Conservation (phyloP, 2,113 vertebrate genomes). For the Grus americana region DNA sequence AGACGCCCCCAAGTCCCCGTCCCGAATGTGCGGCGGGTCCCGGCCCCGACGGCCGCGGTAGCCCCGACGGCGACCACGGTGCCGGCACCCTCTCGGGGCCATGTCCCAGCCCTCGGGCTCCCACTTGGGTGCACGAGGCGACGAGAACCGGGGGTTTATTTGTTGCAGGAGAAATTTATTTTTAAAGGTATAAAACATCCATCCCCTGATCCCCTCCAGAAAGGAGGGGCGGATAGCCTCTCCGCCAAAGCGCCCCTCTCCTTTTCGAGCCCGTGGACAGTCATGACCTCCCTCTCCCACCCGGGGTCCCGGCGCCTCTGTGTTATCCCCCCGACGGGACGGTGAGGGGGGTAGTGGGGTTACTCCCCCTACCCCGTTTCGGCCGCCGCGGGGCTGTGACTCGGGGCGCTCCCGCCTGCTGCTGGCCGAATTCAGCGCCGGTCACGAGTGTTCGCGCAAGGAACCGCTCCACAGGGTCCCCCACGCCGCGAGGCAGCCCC, state of each 20-base stretch:
- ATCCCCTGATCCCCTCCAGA: not conserved
- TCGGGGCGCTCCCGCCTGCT: not conserved
- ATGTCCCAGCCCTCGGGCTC: not conserved
- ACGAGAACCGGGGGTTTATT: not conserved
- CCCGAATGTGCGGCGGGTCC: not conserved
- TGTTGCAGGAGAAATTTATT: not conserved
- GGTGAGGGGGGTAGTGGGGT: no score
- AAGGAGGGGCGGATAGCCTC: no score
- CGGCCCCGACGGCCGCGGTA: not conserved
- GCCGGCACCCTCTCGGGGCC: not conserved
- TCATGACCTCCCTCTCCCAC: not conserved
- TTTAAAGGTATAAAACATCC: not conserved
- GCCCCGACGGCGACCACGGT: not conserved
- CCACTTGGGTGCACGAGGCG: fast-evolving
- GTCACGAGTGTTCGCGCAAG: no score
- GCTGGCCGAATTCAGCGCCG: fast-evolving
- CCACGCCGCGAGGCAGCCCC: not conserved
- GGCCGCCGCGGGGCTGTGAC: not conserved
- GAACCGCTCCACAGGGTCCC: fast-evolving
- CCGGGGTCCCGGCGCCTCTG: not conserved
- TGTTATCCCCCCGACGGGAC: not conserved
- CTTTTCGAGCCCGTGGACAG: not conserved
- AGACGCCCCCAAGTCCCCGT: fast-evolving
- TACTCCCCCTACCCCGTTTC: not conserved
- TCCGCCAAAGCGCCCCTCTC: not conserved